Base-by-base conservation (phyloP, 2,113 vertebrate genomes). In the Ageneiosus marmoratus region DNA sequence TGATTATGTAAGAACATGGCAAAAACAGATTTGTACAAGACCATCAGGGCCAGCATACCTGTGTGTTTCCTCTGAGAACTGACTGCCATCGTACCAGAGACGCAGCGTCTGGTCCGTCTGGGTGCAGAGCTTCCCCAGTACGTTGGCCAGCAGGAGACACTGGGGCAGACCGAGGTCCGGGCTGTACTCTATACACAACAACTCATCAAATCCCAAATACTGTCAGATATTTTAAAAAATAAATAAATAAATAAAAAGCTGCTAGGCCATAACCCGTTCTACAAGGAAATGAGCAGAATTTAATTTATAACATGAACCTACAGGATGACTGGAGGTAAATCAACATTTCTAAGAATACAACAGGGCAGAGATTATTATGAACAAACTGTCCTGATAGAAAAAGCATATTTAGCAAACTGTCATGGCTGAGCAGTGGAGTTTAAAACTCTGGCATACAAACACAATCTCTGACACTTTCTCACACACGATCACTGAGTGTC, bases 151-250 rank as follows among this genome's bases (percentile, higher is more conserved):
- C 81, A 98, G 48, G 0, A 96, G 92, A 82, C 96, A 97, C 7
- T 98, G 97, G 7, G 97, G 91, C 34, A 99, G 92, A 79, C 93
- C 90, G 9, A 94, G 93, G 53, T 97, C 95, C 69, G 91, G 86
- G 48, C 91, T 88, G 70, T 94, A 91, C 62, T 67, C 97, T 99
- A 88, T 16, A 75, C 1, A 89, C 0, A 81, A 22, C 72, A 74
- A 75, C 16, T 74, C 29, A 34, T 0, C 10, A 9, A 34, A 50
- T 10, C 29, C 5, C n/a, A 34, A 32, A 34, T 11, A 22, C 3
- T 5, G 27, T 34, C 50, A 55, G 32, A 37, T 20, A 22, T 7
- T 34, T 75, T 32, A 15, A 74, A 29, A 74, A 74, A 2, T n/a
- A n/a, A n/a, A n/a, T n/a, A n/a, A n/a, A n/a, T n/a, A 34, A 76